Conservation (phyloP, 2,113 vertebrate species). For the Rhinopomastus cyanomelas region DNA sequence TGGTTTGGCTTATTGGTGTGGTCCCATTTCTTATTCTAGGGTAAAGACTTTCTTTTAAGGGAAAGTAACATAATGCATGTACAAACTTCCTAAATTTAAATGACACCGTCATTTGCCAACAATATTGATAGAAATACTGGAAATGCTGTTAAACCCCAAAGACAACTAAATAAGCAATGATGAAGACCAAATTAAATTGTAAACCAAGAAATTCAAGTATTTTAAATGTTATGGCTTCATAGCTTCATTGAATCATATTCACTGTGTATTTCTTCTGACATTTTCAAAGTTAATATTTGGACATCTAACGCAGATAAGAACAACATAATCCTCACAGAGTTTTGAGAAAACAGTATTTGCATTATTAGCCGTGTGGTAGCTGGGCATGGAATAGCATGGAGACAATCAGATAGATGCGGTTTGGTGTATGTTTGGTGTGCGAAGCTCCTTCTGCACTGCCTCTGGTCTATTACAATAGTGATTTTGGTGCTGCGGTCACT, state of each 20-base stretch:
- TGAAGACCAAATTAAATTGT: not conserved
- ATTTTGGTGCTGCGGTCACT: not conserved
- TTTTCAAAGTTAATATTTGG: conserved; percentile 9
- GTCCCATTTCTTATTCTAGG: not conserved
- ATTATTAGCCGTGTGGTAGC: not conserved
- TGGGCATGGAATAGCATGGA: not conserved
- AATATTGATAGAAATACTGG: not conserved
- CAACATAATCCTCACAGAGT: not conserved
- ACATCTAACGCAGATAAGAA: not conserved
- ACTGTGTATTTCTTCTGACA: not conserved
- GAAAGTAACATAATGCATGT: not conserved
- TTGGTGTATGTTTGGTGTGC: not conserved
- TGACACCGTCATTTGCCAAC: not conserved
- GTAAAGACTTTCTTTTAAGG: not conserved
- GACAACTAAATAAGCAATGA: not conserved
- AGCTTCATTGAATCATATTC: not conserved
- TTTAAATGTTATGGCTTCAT: not conserved
- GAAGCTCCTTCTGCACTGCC: not conserved
- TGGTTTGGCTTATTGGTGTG: not conserved
- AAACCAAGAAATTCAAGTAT: not conserved
- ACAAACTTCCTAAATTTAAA: not conserved
- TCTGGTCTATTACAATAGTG: not conserved
- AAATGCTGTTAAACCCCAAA: not conserved
- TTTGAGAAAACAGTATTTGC: not conserved
- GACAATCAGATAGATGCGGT: not conserved